These are phyloP conservation scores for Sebastes variabilis DNA, from an alignment of 2,797 vertebrate genomes.

Conservation along the genomic window DNA sequence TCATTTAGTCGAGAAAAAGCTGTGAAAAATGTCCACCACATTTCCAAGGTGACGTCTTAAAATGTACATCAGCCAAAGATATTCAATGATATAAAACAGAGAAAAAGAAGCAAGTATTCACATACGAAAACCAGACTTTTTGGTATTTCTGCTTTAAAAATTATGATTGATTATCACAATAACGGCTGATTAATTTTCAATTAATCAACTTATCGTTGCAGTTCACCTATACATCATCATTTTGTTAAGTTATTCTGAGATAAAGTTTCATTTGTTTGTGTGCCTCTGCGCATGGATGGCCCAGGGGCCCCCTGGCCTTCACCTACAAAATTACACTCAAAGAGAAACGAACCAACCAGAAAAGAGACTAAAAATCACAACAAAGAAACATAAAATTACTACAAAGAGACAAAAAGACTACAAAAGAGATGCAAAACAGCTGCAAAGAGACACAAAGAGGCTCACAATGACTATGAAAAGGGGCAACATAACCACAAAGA, in stretches of 20 bases:
- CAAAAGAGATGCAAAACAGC: too few relatives aligned
- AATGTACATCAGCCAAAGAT: neutral
- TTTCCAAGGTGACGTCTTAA: neutral
- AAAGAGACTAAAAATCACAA: too few relatives aligned
- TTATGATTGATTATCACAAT: neutral
- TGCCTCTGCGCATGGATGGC: fast-evolving
- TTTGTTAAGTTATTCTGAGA: neutral
- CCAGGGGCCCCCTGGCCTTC: too few relatives aligned
- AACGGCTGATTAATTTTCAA: neutral
- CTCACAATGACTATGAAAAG: too few relatives aligned
- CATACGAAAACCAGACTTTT: neutral
- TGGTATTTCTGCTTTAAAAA: neutral
- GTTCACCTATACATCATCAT: neutral
- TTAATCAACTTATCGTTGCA: neutral
- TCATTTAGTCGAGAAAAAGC: neutral
- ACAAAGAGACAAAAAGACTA: too few relatives aligned
- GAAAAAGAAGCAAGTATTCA: neutral
- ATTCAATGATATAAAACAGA: neutral
- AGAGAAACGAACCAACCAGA: too few relatives aligned
- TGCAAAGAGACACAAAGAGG: too few relatives aligned
- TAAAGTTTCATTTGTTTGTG: neutral
- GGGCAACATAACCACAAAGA: too few relatives aligned
- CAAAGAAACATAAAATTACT: too few relatives aligned
- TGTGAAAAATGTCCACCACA: neutral
- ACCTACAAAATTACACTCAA: too few relatives aligned